Evolutionary conservation across 2,113 vertebrate genomes (phyloP).

Genomic region (Pelecanus crispus): DNA sequence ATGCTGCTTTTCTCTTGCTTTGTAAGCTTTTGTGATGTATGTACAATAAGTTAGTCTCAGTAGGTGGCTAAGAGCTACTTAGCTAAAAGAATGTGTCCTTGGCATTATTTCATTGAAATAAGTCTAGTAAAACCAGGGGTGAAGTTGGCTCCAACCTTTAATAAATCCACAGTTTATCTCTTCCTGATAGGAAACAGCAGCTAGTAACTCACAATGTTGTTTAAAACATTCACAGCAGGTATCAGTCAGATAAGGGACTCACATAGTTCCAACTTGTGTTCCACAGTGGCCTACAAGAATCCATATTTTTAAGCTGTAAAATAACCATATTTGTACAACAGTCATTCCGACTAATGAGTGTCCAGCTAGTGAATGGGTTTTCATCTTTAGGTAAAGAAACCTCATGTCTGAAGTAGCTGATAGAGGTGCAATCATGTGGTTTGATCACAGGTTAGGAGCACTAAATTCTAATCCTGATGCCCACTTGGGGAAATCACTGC

Average conservation of each 20-base stretch:
- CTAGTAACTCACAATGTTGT: slow-evolving; percentile 15
- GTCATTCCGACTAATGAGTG: not conserved
- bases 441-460: not conserved
- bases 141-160: not conserved
- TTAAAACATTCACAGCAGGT: slow-evolving; percentile 1
- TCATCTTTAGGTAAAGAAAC: not conserved
- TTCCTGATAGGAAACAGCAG: slow-evolving; percentile 55
- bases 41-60: not conserved
- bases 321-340: not conserved
- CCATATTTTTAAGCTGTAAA: not conserved
- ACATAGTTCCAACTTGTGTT: not conserved
- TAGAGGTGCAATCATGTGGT: not conserved
- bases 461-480: not conserved
- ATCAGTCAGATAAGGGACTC: not conserved
- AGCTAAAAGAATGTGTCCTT: not conserved
- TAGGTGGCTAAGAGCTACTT: not conserved
- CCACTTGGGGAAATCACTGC: not conserved
- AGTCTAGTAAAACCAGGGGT: not conserved
- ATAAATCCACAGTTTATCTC: slow-evolving; percentile 32
- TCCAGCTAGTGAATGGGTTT: not conserved
- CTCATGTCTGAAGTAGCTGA: not conserved
- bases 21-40: not conserved
- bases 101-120: not conserved
- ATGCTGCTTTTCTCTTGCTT: not conserved
- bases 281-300: not conserved